Evolutionary conservation across 2,797 vertebrate species (phyloP).

Genomic region (Sparidentex hasta): DNA sequence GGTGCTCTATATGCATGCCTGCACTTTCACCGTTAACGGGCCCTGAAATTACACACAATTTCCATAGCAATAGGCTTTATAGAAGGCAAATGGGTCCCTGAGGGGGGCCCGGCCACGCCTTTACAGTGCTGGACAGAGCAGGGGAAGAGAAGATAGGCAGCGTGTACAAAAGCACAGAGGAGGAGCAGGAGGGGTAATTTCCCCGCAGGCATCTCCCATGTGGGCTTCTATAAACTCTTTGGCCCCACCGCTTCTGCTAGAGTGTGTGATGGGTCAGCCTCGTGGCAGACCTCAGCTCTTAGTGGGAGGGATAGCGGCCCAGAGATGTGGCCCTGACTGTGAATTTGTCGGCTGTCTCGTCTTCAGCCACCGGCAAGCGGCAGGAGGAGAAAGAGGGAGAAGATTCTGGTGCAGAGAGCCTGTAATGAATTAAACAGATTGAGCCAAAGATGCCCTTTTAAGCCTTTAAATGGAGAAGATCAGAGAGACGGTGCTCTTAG

Average conservation of each 20-base stretch:
- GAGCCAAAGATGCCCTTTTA: slow-evolving; percentile 60
- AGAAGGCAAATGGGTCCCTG: slow-evolving; percentile 69
- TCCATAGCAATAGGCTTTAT: slow-evolving; percentile 75
- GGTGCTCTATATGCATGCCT: slow-evolving; percentile 64
- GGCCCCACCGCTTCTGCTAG: slow-evolving; percentile 34
- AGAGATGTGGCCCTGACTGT: slow-evolving; percentile 57
- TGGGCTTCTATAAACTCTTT: slow-evolving; percentile 62
- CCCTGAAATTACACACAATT: slow-evolving; percentile 80
- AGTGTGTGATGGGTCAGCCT: slow-evolving; percentile 62
- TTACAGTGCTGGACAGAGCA: slow-evolving; percentile 49
- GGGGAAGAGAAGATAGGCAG: slow-evolving; percentile 45
- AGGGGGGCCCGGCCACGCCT: slow-evolving; percentile 54
- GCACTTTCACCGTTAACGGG: slow-evolving; percentile 62
- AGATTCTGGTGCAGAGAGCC: slow-evolving; percentile 35
- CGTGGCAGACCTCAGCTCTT: slow-evolving; percentile 50
- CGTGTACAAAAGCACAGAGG: slow-evolving; percentile 33
- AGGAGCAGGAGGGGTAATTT: slow-evolving; percentile 44
- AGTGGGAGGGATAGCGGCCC: slow-evolving; percentile 42
- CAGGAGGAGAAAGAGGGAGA: slow-evolving; percentile 20
- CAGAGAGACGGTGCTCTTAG: slow-evolving; percentile 55
- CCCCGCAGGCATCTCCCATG: slow-evolving; percentile 51
- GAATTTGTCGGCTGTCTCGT: slow-evolving; percentile 39
- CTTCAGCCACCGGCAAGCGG: slow-evolving; percentile 5
- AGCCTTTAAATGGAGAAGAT: slow-evolving; percentile 66
- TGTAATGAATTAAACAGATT: slow-evolving; percentile 63